phyloP scores from a whole-genome alignment of 2,888 invertebrate genomes.

The Panopea generosa region DNA sequence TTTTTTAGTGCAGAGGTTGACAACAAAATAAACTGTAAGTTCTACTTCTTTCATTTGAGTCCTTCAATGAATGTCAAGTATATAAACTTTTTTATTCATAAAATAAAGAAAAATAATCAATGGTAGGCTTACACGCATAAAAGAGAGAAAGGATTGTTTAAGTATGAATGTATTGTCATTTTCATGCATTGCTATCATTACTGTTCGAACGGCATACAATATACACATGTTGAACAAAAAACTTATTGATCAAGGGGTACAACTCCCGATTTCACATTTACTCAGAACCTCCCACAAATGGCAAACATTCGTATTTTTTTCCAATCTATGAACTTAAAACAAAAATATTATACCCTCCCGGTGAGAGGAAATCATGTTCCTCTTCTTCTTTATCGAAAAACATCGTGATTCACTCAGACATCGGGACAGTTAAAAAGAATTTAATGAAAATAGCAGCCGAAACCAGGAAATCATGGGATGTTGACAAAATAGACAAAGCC shows the following conservation, averaged over 20 bases:
- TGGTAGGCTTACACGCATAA: too few relatives aligned
- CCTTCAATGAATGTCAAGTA: too few relatives aligned
- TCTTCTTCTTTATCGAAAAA: conserved; percentile 80
- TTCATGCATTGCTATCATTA: too few relatives aligned
- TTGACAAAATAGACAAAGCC: conserved; percentile 56
- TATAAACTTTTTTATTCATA: too few relatives aligned
- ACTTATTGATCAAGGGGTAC: neutral
- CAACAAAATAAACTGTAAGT: too few relatives aligned
- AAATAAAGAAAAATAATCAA: too few relatives aligned
- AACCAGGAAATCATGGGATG: conserved; percentile 59
- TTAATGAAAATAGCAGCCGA: neutral
- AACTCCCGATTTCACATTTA: conserved; percentile 1
- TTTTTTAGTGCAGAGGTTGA: too few relatives aligned
- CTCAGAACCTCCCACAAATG: conserved; percentile 8
- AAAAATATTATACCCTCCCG: conserved; percentile 66
- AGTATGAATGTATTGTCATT: too few relatives aligned
- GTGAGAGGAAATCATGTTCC: conserved; percentile 76
- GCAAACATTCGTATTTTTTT: neutral
- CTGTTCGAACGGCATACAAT: too few relatives aligned
- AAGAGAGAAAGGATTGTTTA: too few relatives aligned
- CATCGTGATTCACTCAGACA: conserved; percentile 55
- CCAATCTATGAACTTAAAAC: neutral
- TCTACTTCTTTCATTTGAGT: too few relatives aligned
- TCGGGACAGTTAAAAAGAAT: neutral
- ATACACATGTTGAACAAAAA: too few relatives aligned